Evolutionary conservation across 2,113 vertebrate genomes (phyloP).

Genomic region (Corythaixoides concolor): DNA sequence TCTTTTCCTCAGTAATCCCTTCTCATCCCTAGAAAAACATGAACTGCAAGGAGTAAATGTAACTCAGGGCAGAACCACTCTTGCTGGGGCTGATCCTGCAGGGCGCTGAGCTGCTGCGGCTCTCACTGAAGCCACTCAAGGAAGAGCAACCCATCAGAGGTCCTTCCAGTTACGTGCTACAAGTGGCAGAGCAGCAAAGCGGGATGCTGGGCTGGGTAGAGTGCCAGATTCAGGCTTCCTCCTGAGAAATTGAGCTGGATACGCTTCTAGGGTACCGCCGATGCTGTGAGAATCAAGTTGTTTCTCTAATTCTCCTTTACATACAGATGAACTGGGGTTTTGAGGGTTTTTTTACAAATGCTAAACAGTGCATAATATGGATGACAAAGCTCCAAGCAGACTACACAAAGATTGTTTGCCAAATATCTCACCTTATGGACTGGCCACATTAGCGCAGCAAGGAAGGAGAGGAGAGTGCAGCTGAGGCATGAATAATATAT

Average conservation of each 20-base stretch:
- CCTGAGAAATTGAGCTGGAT: not conserved
- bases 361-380: not conserved
- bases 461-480: not conserved
- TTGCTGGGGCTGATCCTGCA: not conserved
- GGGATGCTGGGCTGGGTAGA: not conserved
- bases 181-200: not conserved
- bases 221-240: not conserved
- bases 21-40: not conserved
- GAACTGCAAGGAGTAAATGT: too few relatives aligned
- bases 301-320: not conserved
- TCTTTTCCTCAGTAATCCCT: not conserved
- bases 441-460: not conserved
- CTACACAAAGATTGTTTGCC: not conserved
- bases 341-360: not conserved
- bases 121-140: not conserved
- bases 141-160: not conserved
- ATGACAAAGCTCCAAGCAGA: not conserved
- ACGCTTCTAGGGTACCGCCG: not conserved
- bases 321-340: not conserved
- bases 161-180: not conserved
- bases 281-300: not conserved
- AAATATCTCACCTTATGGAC: not conserved
- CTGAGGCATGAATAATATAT: constrained; percentile 1
- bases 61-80: not conserved
- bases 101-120: not conserved